These are phyloP conservation scores for Patiria miniata DNA, from an alignment of 35 echinoderm and acorn worm species.

Conservation along the genomic window DNA sequence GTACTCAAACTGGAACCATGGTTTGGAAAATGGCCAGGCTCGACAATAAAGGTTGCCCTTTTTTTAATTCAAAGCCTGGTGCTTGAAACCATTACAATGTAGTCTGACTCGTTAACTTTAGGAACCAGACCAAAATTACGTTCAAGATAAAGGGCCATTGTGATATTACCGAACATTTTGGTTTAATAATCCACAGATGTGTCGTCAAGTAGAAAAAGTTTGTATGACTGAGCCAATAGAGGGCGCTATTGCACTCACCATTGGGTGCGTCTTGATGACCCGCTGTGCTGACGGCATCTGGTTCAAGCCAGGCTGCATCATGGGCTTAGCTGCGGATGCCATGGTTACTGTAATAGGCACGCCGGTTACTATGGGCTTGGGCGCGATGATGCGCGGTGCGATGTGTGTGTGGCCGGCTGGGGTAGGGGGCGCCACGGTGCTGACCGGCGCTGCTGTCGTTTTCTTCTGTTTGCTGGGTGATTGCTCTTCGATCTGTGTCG, in stretches of 20 bases:
- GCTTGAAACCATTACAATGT: no score
- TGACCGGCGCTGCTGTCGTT: constrained; percentile 22
- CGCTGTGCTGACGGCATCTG: constrained; percentile 72
- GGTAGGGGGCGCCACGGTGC: constrained; percentile 48
- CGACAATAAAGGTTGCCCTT: no score
- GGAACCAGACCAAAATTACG: no score
- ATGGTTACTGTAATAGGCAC: constrained; percentile 54
- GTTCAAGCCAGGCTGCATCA: constrained; percentile 66
- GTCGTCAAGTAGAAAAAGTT: no score
- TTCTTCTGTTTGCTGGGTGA: constrained; percentile 89
- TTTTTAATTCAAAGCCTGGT: no score
- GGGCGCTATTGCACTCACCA: constrained; percentile 53
- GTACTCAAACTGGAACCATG: no score
- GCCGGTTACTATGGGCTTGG: constrained; percentile 68
- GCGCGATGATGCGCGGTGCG: constrained; percentile 84
- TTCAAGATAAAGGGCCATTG: no score
- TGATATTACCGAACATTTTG: no score
- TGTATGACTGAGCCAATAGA: no score
- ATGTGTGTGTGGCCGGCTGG: constrained; percentile 57
- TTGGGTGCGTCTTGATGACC: constrained; percentile 61
- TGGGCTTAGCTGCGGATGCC: constrained; percentile 62
- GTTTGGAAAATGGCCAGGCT: no score
- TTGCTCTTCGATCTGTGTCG: constrained; percentile 71
- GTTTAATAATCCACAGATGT: no score
- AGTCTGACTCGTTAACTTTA: no score